A percentile compares a stretch with the other conserved stretches of the same genome.
These are phyloP conservation scores for Drosophila robusta DNA, from an alignment of 2,888 invertebrate species.

Conservation along the genomic window DNA sequence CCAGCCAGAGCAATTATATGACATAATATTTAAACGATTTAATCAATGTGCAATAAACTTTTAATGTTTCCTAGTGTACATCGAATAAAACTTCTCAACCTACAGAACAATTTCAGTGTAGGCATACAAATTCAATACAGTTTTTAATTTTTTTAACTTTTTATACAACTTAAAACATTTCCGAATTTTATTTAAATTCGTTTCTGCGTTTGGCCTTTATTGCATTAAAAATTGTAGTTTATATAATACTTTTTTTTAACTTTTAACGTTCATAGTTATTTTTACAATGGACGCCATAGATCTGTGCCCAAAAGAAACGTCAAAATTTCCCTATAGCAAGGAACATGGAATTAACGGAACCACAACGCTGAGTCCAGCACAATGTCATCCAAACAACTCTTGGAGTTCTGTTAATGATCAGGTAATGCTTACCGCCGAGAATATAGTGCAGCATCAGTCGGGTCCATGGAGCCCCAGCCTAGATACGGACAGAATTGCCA, in stretches of 20 bases:
- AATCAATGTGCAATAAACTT: conserved; percentile 31
- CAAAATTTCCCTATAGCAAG: background rate
- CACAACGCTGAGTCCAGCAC: background rate
- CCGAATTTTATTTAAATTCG: background rate
- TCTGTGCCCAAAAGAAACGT: background rate
- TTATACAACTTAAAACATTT: conserved; percentile 14
- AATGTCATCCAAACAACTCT: background rate
- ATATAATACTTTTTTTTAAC: conserved; percentile 12
- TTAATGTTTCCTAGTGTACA: conserved; percentile 27
- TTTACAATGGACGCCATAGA: conserved; percentile 18
- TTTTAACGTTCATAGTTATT: background rate
- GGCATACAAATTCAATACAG: conserved; percentile 25
- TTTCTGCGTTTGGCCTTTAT: conserved; percentile 18
- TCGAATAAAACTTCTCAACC: conserved; percentile 31
- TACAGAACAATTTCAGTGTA: conserved; percentile 23
- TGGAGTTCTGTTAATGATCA: conserved; percentile 9
- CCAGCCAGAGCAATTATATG: conserved; percentile 34
- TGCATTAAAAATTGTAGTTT: conserved; percentile 50
- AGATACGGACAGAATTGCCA: conserved; percentile 38
- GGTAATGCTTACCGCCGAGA: background rate
- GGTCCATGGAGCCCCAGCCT: background rate
- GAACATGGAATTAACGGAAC: background rate
- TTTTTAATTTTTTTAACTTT: conserved; percentile 19
- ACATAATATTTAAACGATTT: conserved; percentile 40
- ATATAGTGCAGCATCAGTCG: background rate